A percentile compares a stretch with the other conserved stretches of the same genome.
These are phyloP conservation scores for Caerostris extrusa DNA, from an alignment of 1,140 invertebrate species.

Conservation along the genomic window DNA sequence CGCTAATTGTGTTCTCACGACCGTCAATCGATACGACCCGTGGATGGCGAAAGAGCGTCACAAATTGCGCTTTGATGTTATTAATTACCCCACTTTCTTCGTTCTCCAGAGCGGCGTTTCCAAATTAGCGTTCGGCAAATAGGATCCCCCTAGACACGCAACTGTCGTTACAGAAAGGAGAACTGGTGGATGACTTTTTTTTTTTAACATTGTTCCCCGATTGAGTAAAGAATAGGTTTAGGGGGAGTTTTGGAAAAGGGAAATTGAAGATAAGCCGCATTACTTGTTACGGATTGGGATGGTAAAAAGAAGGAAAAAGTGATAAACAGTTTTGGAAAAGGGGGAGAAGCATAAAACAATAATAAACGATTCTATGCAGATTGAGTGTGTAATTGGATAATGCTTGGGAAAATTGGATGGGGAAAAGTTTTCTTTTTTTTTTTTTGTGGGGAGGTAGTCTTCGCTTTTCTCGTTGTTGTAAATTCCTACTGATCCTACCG, in stretches of 20 bases:
- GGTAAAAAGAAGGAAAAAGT: not conserved
- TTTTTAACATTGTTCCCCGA: not conserved
- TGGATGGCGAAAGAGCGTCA: constrained; percentile 37
- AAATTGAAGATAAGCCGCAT: constrained; percentile 31
- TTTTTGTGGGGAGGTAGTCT: not conserved
- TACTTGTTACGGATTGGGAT: not conserved
- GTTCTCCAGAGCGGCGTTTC: constrained; percentile 6
- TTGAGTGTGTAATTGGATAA: constrained; percentile 15
- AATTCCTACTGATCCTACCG: not conserved
- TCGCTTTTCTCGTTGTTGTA: not conserved
- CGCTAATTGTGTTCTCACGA: constrained; percentile 76
- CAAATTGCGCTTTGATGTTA: constrained; percentile 76
- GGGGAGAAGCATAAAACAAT: not conserved
- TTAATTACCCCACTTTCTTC: constrained; percentile 74
- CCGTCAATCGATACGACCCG: constrained; percentile 53
- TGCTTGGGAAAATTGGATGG: not conserved
- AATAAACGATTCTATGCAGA: not conserved
- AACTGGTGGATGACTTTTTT: not conserved
- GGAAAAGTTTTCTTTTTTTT: not conserved
- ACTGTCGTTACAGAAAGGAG: constrained; percentile 39
- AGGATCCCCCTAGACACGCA: constrained; percentile 2
- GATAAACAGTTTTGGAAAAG: not conserved
- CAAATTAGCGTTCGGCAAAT: constrained; percentile 48
- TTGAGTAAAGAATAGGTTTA: constrained; percentile 33
- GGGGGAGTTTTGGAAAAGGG: not conserved